phyloP scores from a whole-genome alignment of 2,797 vertebrate species.

The Alosa sapidissima region DNA sequence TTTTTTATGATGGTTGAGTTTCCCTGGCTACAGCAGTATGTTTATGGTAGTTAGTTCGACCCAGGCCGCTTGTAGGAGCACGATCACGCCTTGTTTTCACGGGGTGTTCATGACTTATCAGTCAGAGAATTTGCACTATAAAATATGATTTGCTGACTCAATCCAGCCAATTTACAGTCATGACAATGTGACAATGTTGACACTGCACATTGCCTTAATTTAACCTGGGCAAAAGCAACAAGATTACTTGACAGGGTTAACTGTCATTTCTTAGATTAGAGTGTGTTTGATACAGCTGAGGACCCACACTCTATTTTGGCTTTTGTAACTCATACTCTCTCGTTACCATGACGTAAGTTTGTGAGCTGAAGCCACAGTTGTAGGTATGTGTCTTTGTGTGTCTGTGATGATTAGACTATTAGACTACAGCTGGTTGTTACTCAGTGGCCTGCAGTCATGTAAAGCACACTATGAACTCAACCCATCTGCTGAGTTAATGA shows the following conservation, averaged over 20 bases:
- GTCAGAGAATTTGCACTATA: background rate
- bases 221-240: too few relatives aligned
- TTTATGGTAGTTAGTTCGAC: background rate
- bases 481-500: slow-evolving; percentile 3
- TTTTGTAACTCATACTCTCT: background rate
- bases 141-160: too few relatives aligned
- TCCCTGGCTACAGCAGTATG: background rate
- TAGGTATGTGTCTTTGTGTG: background rate
- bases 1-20: background rate
- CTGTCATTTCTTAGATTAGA: too few relatives aligned
- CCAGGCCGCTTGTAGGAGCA: background rate
- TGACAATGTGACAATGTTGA: too few relatives aligned
- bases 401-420: background rate
- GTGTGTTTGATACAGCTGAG: background rate
- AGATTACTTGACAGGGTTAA: too few relatives aligned
- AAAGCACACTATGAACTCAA: background rate
- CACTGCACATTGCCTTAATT: too few relatives aligned
- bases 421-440: background rate
- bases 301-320: background rate
- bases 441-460: background rate
- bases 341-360: background rate
- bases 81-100: background rate
- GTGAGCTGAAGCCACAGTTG: background rate
- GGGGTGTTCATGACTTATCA: background rate
- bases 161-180: too few relatives aligned